Percentiles rank a stretch among this genome's conserved stretches.
Evolutionary conservation across 2,113 vertebrate genomes (phyloP).

Genomic region (Lampris incognitus): DNA sequence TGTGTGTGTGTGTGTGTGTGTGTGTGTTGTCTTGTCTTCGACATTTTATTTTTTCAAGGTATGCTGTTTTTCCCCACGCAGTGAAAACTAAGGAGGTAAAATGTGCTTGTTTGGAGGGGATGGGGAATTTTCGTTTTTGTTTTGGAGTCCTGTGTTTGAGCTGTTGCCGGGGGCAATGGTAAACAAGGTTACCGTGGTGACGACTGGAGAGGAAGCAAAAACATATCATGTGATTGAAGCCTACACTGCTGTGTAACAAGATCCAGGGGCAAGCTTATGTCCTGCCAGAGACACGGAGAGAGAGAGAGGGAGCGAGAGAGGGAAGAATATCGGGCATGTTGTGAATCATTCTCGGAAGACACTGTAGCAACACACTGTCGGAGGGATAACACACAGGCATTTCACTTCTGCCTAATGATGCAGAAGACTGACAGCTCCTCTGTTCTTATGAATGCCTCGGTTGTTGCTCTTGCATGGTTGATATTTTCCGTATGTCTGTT

Average conservation of each 20-base stretch:
- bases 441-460: background rate
- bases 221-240: conserved; percentile 84
- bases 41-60: conserved; percentile 9
- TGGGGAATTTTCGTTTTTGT: conserved; percentile 82
- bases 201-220: conserved; percentile 80
- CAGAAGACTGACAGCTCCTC: background rate
- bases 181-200: conserved; percentile 85
- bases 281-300: conserved; percentile 55
- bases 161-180: conserved; percentile 83
- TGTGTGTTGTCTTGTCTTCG: conserved; percentile 39
- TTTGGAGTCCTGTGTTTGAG: conserved; percentile 85
- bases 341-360: conserved; percentile 47
- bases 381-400: background rate
- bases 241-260: conserved; percentile 77
- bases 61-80: conserved; percentile 42
- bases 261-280: conserved; percentile 70
- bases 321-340: conserved; percentile 64
- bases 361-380: background rate
- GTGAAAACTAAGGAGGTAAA: conserved; percentile 51
- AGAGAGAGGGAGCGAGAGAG: background rate
- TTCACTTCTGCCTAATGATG: conserved; percentile 15
- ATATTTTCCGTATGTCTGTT: too few relatives aligned
- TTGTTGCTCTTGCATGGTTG: background rate
- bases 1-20: conserved; percentile 19
- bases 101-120: conserved; percentile 70